Percentiles rank a stretch among this genome's conserved stretches.
These are phyloP conservation scores for Porites evermanni DNA, from an alignment of 92 coral and sea anemone species.

Conservation along the genomic window DNA sequence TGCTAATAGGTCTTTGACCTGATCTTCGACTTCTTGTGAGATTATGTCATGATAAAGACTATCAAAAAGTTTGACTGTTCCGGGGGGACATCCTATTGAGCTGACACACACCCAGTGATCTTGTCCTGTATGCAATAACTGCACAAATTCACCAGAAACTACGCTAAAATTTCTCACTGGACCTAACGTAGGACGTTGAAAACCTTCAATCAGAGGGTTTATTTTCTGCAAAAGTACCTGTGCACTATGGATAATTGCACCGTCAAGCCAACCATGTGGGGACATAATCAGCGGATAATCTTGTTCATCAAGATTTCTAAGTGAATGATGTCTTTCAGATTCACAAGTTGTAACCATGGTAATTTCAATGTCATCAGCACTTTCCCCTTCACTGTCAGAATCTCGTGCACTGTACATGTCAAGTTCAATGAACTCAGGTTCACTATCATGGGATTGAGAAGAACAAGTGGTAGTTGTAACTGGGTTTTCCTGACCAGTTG, in stretches of 20 bases:
- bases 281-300: conserved; percentile 49
- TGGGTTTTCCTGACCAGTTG: conserved; percentile 22
- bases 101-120: conserved; percentile 65
- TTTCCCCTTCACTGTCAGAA: conserved; percentile 40
- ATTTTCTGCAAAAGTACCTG: conserved; percentile 54
- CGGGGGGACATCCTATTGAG: conserved; percentile 69
- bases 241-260: conserved; percentile 60
- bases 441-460: conserved; percentile 24
- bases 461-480: conserved; percentile 43
- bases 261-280: conserved; percentile 58
- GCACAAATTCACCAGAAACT: conserved; percentile 66
- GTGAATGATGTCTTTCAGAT: conserved; percentile 37
- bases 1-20: conserved; percentile 59
- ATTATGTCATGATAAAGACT: conserved; percentile 71
- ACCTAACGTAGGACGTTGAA: conserved; percentile 67
- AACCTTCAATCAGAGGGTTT: conserved; percentile 61
- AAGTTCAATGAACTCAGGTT: conserved; percentile 5
- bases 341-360: conserved; percentile 39
- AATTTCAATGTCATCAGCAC: conserved; percentile 34
- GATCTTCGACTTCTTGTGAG: conserved; percentile 68
- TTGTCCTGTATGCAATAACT: conserved; percentile 60
- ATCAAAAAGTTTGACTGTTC: conserved; percentile 67
- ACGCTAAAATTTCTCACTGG: conserved; percentile 53
- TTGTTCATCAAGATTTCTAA: conserved; percentile 19
- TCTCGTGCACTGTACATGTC: conserved; percentile 26